Evolutionary conservation across 2,888 invertebrate genomes (phyloP).

Genomic region (Synergus laeviventris): DNA sequence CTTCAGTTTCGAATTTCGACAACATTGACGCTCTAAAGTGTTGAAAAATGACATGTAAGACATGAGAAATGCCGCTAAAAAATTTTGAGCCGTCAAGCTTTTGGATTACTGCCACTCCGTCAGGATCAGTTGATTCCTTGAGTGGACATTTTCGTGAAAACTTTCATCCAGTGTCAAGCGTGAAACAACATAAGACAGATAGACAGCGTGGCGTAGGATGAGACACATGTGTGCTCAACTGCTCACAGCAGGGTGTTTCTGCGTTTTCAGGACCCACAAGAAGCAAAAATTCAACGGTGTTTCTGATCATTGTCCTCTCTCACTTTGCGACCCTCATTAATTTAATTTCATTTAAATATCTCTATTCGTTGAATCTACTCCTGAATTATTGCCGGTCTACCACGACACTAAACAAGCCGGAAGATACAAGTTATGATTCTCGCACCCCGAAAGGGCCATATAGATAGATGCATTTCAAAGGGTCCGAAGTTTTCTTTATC

Average conservation of each 20-base stretch:
- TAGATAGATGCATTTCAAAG: conserved; percentile 19
- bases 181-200: neutral
- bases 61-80: neutral
- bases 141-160: conserved; percentile 7
- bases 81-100: conserved; percentile 17
- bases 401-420: conserved; percentile 2
- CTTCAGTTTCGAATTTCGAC: neutral
- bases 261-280: neutral
- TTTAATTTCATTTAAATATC: neutral
- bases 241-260: conserved; percentile 25
- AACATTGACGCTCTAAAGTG: conserved; percentile 23
- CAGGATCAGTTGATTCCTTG: conserved; percentile 28
- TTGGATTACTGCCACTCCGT: conserved; percentile 21
- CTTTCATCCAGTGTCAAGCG: neutral
- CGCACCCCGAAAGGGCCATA: neutral
- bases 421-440: neutral
- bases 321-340: neutral
- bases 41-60: conserved; percentile 23
- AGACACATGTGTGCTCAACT: conserved; percentile 30
- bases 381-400: conserved; percentile 11
- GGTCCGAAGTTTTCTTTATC: conserved; percentile 45
- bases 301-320: neutral
- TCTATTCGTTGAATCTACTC: neutral
- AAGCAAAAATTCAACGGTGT: neutral
- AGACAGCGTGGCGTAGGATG: neutral